Percentiles rank a stretch among this genome's conserved stretches.
These are phyloP conservation scores for Exaiptasia diaphana DNA, from an alignment of 64 coral and sea anemone species.

Conservation along the genomic window DNA sequence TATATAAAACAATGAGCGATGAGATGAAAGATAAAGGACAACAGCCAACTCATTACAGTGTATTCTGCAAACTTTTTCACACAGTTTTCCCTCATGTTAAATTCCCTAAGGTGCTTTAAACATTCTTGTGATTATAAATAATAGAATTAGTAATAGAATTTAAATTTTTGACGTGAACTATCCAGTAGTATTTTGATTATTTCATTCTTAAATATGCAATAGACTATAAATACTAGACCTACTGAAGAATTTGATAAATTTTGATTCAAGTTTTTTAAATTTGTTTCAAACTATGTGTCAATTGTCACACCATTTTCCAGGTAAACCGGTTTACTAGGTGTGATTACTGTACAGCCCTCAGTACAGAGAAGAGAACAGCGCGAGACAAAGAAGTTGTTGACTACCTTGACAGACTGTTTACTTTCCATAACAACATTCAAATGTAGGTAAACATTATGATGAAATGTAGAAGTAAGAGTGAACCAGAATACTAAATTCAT, in stretches of 20 bases:
- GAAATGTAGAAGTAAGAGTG: not conserved
- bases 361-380: slow-evolving; percentile 22
- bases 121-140: not conserved
- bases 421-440: slow-evolving; percentile 30
- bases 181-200: not conserved
- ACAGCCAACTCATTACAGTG: not conserved
- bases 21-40: not conserved
- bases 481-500: not conserved
- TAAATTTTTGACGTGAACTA: not conserved
- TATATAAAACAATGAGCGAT: slow-evolving; percentile 5
- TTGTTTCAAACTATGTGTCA: not conserved
- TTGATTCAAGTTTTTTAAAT: not conserved
- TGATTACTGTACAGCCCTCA: slow-evolving; percentile 25
- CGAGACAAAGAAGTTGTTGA: not conserved
- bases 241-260: not conserved
- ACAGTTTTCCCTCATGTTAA: not conserved
- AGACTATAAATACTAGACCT: not conserved
- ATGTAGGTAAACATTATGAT: slow-evolving; percentile 6
- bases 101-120: slow-evolving; percentile 13
- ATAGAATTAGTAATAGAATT: not conserved
- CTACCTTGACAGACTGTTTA: slow-evolving; percentile 9
- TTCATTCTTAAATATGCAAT: not conserved
- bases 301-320: not conserved
- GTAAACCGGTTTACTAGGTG: slow-evolving; percentile 30
- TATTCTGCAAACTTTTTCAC: not conserved